Base-by-base conservation (phyloP, 2,797 vertebrate genomes). In the Halcyon smyrnensis region DNA sequence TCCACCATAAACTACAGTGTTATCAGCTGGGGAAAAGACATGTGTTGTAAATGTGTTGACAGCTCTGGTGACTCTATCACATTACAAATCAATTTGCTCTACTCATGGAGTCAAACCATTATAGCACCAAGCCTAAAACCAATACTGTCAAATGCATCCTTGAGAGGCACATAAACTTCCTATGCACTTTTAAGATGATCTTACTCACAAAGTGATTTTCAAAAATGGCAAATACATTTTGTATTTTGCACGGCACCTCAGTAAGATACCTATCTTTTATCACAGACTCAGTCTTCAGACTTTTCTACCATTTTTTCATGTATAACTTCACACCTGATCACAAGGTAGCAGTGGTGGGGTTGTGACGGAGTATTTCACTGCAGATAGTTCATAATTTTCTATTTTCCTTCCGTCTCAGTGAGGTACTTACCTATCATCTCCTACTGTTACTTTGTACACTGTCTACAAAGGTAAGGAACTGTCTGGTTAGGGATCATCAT, bases 1-100 rank as follows among this genome's bases (percentile, higher is more conserved):
- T 89, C 43, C 90, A 85, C 56, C 36, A 18, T 43, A 84, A 92
- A 56, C 37, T 64, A 37, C 43, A 92, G 28, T 1, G 1, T 76
- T 92, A 77, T 75, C 78, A 77, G 18, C 75, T 56, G 64, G 46
- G 73, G 64, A 84, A 51, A 82, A 79, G 60, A 71, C 5, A 4
- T 14, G 12, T 53, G 43, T 25, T 63, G 51, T 51, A 82, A 94
- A 93, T 41, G 39, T 74, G 81, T 64, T 93, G 89, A 89, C 63
- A 62, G 48, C 53, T 85, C 48, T 94, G 68, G 36, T 79, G 80
- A 90, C 30, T 91, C n/a, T 70, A 85, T 77, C 81, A 67, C 87
- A 28, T 82, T 80, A 89, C 71, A 93, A 89, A 95, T 93, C 51
- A 74, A 53, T 93, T 94, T 68, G 51, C 64, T 74, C 87, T 48